Base-by-base conservation (phyloP, 2,797 vertebrate genomes). In the Acanthopagrus latus region DNA sequence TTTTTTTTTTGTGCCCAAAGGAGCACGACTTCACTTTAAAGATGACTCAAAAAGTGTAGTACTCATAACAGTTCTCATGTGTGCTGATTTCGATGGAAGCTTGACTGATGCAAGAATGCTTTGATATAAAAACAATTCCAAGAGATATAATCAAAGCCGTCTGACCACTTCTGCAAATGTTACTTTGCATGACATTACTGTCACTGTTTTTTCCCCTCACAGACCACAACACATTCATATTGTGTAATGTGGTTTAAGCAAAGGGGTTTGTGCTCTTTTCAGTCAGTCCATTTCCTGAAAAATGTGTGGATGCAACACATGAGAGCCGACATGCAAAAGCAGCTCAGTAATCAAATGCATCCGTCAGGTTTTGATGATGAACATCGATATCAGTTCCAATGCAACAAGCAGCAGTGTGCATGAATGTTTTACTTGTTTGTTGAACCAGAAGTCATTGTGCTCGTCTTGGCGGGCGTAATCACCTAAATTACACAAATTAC, bases 401-500 rank as follows among this genome's bases (percentile, higher is more conserved):
- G 43, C 63, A 77, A 46, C 43, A 64, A 62, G 60, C 68, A 29
- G 58, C 46, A 12, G 20, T 1, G 20, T 16, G 44, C 33, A 1
- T n/a, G 16, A 58, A 33, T 17, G 48, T 65, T 75, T 77, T 38
- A 23, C 52, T 14, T 47, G 54, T 64, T 52, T 44, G 64, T 59
- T 76, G 80, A 80, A 82, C 75, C 59, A 65, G 51, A 78, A 83
- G 64, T 23, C 74, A 20, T 23, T 11, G 2, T 13, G 77, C 57
- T 76, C 5, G 7, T 73, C 81, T 82, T 74, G 72, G 71, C 78
- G 78, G 63, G 41, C 66, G 47, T 64, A 85, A 78, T 82, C 76
- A 73, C 69, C 63, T 79, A 89, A 90, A 91, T 88, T 71, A 90
- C 81, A 82, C 82, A 85, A 84, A 91, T 88, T 80, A 88, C 83